A percentile compares a stretch with the other conserved stretches of the same genome.
These are phyloP conservation scores for Leptothorax acervorum DNA, from an alignment of 2,888 invertebrate species.

Conservation along the genomic window DNA sequence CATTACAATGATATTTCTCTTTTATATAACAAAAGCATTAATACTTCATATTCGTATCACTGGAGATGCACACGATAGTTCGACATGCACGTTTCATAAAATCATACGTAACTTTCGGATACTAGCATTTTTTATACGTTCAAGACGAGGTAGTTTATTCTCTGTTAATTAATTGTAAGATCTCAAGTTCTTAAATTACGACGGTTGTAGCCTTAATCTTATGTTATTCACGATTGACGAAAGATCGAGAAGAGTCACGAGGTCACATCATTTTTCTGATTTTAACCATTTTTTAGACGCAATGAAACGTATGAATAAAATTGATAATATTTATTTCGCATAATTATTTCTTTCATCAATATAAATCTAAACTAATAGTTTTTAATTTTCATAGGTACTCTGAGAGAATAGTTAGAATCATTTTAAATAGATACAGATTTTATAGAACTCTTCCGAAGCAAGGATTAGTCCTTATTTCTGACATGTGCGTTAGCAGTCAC, in stretches of 20 bases:
- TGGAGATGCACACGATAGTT: slow-evolving; percentile 33
- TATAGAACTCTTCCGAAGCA: neutral
- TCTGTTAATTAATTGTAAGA: slow-evolving; percentile 39
- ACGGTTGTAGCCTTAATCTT: slow-evolving; percentile 67
- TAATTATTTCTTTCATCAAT: neutral
- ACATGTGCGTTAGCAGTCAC: neutral
- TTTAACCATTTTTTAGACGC: neutral
- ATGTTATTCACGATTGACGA: slow-evolving; percentile 45
- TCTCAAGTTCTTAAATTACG: slow-evolving; percentile 67
- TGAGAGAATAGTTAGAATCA: neutral
- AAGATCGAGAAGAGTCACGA: neutral
- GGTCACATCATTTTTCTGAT: neutral
- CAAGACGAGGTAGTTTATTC: slow-evolving; percentile 40
- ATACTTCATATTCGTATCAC: slow-evolving; percentile 74
- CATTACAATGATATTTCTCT: slow-evolving; percentile 66
- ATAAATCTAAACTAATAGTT: neutral
- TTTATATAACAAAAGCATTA: slow-evolving; percentile 54
- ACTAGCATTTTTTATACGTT: slow-evolving; percentile 18
- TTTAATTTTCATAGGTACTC: neutral
- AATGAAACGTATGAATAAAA: neutral
- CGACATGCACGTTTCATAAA: slow-evolving; percentile 28
- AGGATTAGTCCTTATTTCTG: neutral
- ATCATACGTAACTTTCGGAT: neutral
- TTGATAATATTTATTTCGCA: neutral
- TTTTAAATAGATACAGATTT: neutral